These are phyloP conservation scores for Anoncus sp. DNA, from an alignment of 2,888 invertebrate genomes.

Conservation along the genomic window DNA sequence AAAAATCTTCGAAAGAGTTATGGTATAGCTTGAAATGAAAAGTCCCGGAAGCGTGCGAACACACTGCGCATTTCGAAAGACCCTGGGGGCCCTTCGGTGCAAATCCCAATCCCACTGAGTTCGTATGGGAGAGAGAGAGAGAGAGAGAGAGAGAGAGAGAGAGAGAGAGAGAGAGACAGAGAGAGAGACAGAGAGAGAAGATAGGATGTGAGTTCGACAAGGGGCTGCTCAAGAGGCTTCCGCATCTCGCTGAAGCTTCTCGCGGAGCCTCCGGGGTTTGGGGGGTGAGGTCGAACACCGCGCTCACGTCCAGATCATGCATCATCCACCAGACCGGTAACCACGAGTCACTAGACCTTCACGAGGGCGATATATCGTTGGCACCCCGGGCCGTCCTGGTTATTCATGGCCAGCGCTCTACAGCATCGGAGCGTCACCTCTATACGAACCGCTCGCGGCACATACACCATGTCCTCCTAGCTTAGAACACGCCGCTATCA, in stretches of 20 bases:
- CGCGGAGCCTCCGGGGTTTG: conserved; percentile 47
- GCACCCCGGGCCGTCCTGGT: conserved; percentile 58
- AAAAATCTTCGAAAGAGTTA: conserved; percentile 42
- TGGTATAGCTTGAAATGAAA: conserved; percentile 49
- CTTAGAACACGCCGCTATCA: neutral
- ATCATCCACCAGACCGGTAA: conserved; percentile 77
- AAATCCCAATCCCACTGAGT: conserved; percentile 39
- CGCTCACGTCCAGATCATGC: conserved; percentile 74
- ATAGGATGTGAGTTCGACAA: conserved; percentile 27
- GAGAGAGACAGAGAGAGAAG: too few relatives aligned
- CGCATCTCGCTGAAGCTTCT: conserved; percentile 37
- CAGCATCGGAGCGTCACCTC: conserved; percentile 39
- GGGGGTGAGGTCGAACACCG: conserved; percentile 57
- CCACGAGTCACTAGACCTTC: conserved; percentile 78
- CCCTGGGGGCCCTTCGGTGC: conserved; percentile 36
- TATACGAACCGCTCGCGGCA: conserved; percentile 10
- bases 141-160: conserved; percentile 8
- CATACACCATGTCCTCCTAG: neutral
- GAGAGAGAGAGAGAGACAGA: conserved; percentile 29
- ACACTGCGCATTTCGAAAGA: conserved; percentile 42
- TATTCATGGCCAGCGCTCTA: conserved; percentile 58
- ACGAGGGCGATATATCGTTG: conserved; percentile 73
- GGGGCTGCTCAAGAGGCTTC: conserved; percentile 38
- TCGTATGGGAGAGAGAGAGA: conserved; percentile 32
- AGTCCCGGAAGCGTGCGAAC: conserved; percentile 46